Percentiles rank a stretch among this genome's conserved stretches.
phyloP scores from a whole-genome alignment of 2,888 invertebrate species.

The Heliconius aoede region DNA sequence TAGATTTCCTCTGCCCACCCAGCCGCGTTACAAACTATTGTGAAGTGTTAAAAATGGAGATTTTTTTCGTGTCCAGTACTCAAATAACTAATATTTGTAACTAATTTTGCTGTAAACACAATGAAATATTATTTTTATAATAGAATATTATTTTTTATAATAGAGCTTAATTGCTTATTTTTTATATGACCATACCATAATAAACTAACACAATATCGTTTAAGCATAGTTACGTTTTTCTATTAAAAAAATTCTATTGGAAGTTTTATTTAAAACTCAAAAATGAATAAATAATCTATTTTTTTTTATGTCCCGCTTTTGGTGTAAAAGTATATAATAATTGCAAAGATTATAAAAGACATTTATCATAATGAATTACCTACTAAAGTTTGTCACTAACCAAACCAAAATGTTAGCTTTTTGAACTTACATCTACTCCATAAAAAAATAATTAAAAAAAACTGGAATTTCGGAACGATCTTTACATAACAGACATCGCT shows the following conservation, averaged over 20 bases:
- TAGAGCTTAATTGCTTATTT: conserved; percentile 48
- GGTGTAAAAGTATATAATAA: no score
- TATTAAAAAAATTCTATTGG: no score
- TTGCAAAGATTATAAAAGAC: background rate
- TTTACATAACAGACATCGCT: conserved; percentile 28
- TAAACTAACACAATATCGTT: no score
- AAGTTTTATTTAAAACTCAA: no score
- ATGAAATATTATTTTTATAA: no score
- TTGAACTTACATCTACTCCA: conserved; percentile 1
- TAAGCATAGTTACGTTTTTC: no score
- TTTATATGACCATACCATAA: no score
- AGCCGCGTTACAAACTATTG: no score
- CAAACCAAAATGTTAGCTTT: background rate
- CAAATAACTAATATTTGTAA: conserved; percentile 32
- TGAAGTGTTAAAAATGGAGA: conserved; percentile 48
- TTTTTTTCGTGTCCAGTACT: conserved; percentile 33
- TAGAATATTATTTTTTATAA: conserved; percentile 37
- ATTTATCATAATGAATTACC: no score
- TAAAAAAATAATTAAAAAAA: background rate
- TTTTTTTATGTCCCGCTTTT: no score
- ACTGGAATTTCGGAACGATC: conserved; percentile 15
- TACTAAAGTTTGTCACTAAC: background rate
- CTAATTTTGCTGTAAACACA: conserved; percentile 40
- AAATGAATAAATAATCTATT: no score
- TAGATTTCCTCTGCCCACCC: no score